phyloP scores from a whole-genome alignment of 2,888 invertebrate species.

The Ypsolopha sequella region DNA sequence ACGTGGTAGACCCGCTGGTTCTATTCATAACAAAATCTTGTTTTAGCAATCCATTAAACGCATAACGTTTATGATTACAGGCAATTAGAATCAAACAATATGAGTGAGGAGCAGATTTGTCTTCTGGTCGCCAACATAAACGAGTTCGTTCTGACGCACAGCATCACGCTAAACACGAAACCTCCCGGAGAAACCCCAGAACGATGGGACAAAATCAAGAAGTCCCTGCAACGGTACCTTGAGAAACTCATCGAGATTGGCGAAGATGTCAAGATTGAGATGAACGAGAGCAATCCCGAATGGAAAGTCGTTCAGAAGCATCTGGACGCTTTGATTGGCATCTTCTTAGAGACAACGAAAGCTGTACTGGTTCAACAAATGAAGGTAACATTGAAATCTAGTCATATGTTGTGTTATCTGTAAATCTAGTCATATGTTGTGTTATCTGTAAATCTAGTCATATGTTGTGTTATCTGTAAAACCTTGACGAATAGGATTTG shows the following conservation, averaged over 20 bases:
- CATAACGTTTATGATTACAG: slow-evolving; percentile 26
- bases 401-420: no score
- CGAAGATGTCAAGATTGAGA: slow-evolving; percentile 58
- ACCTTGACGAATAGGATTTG: no score
- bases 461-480: no score
- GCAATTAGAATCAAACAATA: slow-evolving; percentile 40
- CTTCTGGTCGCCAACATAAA: slow-evolving; percentile 67
- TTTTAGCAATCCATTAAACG: background rate
- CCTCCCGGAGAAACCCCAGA: slow-evolving; percentile 63
- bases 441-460: background rate
- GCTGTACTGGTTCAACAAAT: slow-evolving; percentile 69
- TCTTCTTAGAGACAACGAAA: slow-evolving; percentile 71
- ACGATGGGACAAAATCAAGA: slow-evolving; percentile 62
- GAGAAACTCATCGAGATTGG: slow-evolving; percentile 61
- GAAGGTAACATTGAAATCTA: slow-evolving; percentile 44
- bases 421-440: no score
- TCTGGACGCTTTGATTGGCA: slow-evolving; percentile 62
- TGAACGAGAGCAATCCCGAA: slow-evolving; percentile 53
- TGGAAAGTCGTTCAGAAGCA: slow-evolving; percentile 49
- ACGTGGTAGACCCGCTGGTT: no score
- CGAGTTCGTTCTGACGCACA: slow-evolving; percentile 68
- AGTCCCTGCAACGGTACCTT: slow-evolving; percentile 51
- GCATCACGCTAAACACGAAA: slow-evolving; percentile 58
- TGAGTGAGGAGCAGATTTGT: slow-evolving; percentile 56
- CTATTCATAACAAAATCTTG: background rate